Base-by-base conservation (phyloP, 2,888 invertebrate genomes). In the Erannis defoliaria region DNA sequence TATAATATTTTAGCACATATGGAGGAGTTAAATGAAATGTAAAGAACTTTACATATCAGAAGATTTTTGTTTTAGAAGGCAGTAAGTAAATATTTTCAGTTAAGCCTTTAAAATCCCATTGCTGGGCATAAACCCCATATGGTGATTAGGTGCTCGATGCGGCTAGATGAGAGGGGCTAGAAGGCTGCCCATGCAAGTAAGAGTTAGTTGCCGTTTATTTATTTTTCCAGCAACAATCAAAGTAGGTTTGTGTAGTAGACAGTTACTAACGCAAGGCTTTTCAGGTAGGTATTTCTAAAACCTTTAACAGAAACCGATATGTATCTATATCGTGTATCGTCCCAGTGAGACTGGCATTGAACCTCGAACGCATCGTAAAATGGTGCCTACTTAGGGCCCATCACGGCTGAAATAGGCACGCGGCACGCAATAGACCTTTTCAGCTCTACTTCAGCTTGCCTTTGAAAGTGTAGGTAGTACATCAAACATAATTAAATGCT, bases 341-440 rank as follows among this genome's bases (percentile, higher is more conserved):
- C 61, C 65, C 59, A 67, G 66, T 62, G 70, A 70, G 60, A 72
- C 64, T 69, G 68, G 62, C 71, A 71, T 72, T 71, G 69, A 69
- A 72, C 68, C 57, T 64, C 59, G 58, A 73, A 72, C 68, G 69
- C 63, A 71, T 69, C 69, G 66, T 73, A 69, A 73, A 72, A 67
- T 66, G 67, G 64, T 73, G 70, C 57, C 65, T 69, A 66, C 61
- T 71, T 64, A 67, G 64, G 64, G 67, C 66, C 62, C 64, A 70
- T 72, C 57, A 42, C 45, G 37, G 55, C 63, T 64, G 56, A 66
- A 73, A 76, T 70, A 78, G 68, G 66, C 68, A 51, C 63, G 33
- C 43, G 60, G 64, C 75, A 77, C 73, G 76, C 75, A 65, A 72
- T 64, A 62, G 63, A 64, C 62, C 73, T 70, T 70, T 70, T 66